Conservation (phyloP, 2,797 vertebrate species). For the Rousettus madagascariensis region DNA sequence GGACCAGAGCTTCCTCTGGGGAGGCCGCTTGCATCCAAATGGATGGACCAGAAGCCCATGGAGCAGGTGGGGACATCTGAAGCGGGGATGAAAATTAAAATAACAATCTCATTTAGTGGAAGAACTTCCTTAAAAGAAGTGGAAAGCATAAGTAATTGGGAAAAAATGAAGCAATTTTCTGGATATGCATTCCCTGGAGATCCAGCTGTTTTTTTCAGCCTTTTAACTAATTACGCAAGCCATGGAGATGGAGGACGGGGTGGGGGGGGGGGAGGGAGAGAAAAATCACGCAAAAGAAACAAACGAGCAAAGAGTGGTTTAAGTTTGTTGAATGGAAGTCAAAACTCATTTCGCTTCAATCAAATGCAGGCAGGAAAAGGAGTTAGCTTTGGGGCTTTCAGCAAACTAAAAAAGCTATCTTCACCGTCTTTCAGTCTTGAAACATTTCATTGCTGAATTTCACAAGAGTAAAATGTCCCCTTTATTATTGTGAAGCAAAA, state of each 20-base stretch:
- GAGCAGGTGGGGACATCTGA: neutral
- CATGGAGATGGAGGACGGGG: neutral
- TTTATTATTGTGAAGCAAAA: constrained; percentile 46
- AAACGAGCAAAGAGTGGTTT: constrained; percentile 43
- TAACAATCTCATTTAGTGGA: constrained; percentile 1
- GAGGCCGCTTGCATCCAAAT: neutral
- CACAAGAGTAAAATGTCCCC: constrained; percentile 65
- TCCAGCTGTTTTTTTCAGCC: constrained; percentile 64
- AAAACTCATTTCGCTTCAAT: constrained; percentile 76
- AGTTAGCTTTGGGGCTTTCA: constrained; percentile 51
- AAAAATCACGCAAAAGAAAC: neutral
- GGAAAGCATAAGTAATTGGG: constrained; percentile 2
- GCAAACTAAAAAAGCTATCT: constrained; percentile 62
- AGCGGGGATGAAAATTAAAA: neutral
- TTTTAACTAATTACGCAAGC: constrained; percentile 79
- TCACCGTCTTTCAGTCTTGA: constrained; percentile 67
- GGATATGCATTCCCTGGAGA: constrained; percentile 53
- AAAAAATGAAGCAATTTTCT: constrained; percentile 67
- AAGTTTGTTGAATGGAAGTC: constrained; percentile 62
- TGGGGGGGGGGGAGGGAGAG: constrained; percentile 56
- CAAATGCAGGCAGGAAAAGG: constrained; percentile 62
- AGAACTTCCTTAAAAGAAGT: neutral
- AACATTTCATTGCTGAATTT: constrained; percentile 74
- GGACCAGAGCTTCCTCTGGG: neutral
- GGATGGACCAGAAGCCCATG: neutral